Evolutionary conservation across 2,888 invertebrate genomes (phyloP).

Genomic region (Cheilosia scutellata): DNA sequence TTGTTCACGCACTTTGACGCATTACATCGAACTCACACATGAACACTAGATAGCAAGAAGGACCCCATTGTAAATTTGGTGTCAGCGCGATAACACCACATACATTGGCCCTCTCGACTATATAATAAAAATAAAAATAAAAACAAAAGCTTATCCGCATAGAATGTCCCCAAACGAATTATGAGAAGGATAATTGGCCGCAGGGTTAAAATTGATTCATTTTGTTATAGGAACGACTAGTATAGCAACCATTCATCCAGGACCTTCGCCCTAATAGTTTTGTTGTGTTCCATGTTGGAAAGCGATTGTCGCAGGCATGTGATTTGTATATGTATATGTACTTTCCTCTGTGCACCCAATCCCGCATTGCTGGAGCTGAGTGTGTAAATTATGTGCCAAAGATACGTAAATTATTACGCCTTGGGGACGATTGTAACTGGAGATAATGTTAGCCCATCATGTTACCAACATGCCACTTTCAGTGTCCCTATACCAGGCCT

Average conservation of each 20-base stretch:
- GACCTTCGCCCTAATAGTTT: conserved; percentile 47
- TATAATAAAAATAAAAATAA: background rate
- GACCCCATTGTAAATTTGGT: conserved; percentile 31
- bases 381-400: conserved; percentile 72
- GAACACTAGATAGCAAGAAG: conserved; percentile 1
- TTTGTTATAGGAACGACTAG: conserved; percentile 6
- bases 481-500: no score
- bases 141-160: conserved; percentile 33
- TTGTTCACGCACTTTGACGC: conserved; percentile 65
- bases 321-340: background rate
- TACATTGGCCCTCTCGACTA: background rate
- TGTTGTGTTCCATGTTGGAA: conserved; percentile 33
- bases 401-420: conserved; percentile 72
- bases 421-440: conserved; percentile 65
- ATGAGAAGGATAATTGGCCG: conserved; percentile 67
- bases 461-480: conserved; percentile 39
- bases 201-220: conserved; percentile 47
- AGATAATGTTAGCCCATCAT: conserved; percentile 61
- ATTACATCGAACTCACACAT: conserved; percentile 38
- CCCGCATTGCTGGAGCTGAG: conserved; percentile 66
- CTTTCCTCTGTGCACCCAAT: conserved; percentile 10
- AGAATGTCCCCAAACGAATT: conserved; percentile 53
- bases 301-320: conserved; percentile 34
- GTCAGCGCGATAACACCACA: conserved; percentile 25
- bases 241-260: conserved; percentile 24